Evolutionary conservation across 1,140 invertebrate genomes (phyloP).

Genomic region (Drosophila varians): DNA sequence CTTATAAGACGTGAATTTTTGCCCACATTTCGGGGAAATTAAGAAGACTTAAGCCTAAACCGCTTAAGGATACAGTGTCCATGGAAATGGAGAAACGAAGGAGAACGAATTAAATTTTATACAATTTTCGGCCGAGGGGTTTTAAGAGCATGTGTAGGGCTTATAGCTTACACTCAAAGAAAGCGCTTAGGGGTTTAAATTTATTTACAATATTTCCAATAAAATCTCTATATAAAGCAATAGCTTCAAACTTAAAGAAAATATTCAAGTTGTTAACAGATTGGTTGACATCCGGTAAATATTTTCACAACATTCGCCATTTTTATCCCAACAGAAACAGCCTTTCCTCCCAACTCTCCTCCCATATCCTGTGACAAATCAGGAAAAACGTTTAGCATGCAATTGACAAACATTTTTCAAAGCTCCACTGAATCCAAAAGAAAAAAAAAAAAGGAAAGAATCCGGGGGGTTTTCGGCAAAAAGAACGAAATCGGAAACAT

Average conservation of each 20-base stretch:
- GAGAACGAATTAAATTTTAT: constrained; percentile 25
- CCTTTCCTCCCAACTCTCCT: not conserved
- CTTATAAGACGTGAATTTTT: constrained; percentile 4
- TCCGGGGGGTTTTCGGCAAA: not conserved
- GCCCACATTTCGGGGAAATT: constrained; percentile 20
- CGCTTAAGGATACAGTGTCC: constrained; percentile 35
- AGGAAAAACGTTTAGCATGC: constrained; percentile 39
- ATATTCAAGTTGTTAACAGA: constrained; percentile 18
- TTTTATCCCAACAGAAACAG: not conserved
- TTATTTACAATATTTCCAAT: not conserved
- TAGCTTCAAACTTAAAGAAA: not conserved
- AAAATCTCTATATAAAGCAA: no score
- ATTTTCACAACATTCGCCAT: constrained; percentile 22
- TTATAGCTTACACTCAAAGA: not conserved
- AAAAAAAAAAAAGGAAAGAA: constrained; percentile 1
- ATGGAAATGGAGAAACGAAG: constrained; percentile 18
- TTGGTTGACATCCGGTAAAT: constrained; percentile 8
- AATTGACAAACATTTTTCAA: constrained; percentile 48
- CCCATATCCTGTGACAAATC: constrained; percentile 37
- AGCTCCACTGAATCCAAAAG: constrained; percentile 34
- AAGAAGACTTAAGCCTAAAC: constrained; percentile 35
- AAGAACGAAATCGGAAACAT: constrained; percentile 8
- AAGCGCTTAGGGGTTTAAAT: not conserved
- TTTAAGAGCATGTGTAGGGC: constrained; percentile 21
- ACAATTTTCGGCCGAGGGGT: constrained; percentile 14